These are phyloP conservation scores for Atrichornis clamosus DNA, from an alignment of 2,113 vertebrate species.

Conservation along the genomic window DNA sequence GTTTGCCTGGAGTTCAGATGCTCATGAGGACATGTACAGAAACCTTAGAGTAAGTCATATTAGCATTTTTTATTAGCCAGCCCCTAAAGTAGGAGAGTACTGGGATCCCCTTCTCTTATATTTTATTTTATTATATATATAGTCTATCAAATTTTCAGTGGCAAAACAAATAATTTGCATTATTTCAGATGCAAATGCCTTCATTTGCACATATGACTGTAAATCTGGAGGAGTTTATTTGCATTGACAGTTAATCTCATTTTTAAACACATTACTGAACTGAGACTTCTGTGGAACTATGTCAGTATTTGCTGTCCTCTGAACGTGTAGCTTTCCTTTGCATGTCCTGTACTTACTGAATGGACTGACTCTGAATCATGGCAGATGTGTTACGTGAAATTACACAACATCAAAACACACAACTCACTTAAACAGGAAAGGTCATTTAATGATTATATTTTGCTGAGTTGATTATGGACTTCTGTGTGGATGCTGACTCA, in stretches of 20 bases:
- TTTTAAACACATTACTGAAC: not conserved
- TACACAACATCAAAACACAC: not conserved
- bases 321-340: not conserved
- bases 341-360: not conserved
- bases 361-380: not conserved
- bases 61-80: not conserved
- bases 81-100: not conserved
- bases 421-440: not conserved
- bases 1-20: not conserved
- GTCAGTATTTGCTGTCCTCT: not conserved
- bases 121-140: not conserved
- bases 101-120: not conserved
- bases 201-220: not conserved
- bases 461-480: not conserved
- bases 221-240: not conserved
- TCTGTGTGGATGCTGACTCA: fast-evolving
- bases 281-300: not conserved
- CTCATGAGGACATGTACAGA: not conserved
- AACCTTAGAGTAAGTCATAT: not conserved
- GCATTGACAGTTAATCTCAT: not conserved
- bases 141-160: not conserved
- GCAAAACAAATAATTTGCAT: conserved; percentile 6
- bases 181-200: conserved; percentile 26
- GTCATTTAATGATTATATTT: not conserved
- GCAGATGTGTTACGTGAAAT: not conserved